A percentile compares a stretch with the other conserved stretches of the same genome.
Conservation (phyloP, 2,113 vertebrate genomes). For the Orientallactaga bullata region DNA sequence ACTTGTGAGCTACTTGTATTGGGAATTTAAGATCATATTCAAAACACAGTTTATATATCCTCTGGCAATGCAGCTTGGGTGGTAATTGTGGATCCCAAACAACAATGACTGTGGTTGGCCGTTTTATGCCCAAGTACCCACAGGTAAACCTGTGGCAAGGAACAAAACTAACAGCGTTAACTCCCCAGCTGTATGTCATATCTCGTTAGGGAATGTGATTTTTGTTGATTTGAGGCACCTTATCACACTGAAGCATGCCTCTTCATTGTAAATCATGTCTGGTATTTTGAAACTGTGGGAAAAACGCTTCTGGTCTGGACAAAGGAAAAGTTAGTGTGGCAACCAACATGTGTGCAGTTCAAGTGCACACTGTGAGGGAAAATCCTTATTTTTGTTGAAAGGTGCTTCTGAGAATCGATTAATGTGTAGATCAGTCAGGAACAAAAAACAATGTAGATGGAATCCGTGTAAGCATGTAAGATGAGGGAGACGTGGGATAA, state of each 20-base stretch:
- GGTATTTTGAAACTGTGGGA: constrained; percentile 56
- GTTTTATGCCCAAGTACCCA: not conserved
- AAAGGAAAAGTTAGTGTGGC: not conserved
- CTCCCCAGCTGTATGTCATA: constrained; percentile 15
- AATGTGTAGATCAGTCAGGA: not conserved
- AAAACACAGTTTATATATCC: constrained; percentile 13
- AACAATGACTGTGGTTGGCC: constrained; percentile 23
- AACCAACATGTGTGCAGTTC: not conserved
- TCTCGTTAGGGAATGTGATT: constrained; percentile 36
- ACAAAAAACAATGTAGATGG: not conserved
- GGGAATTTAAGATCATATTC: not conserved
- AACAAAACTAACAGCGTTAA: constrained; percentile 19
- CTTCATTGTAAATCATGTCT: constrained; percentile 61
- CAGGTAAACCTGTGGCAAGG: constrained; percentile 17
- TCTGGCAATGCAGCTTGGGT: constrained; percentile 16
- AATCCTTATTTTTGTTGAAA: not conserved
- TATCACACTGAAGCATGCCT: constrained; percentile 51
- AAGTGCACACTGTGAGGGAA: not conserved
- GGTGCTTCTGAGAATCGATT: not conserved
- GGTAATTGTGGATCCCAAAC: not conserved
- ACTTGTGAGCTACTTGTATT: not conserved
- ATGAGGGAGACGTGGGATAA: not conserved
- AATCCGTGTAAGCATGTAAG: not conserved
- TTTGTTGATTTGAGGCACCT: constrained; percentile 65
- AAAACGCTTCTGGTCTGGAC: constrained; percentile 38